Conservation (phyloP, 2,113 vertebrate genomes). For the Rostratula benghalensis region DNA sequence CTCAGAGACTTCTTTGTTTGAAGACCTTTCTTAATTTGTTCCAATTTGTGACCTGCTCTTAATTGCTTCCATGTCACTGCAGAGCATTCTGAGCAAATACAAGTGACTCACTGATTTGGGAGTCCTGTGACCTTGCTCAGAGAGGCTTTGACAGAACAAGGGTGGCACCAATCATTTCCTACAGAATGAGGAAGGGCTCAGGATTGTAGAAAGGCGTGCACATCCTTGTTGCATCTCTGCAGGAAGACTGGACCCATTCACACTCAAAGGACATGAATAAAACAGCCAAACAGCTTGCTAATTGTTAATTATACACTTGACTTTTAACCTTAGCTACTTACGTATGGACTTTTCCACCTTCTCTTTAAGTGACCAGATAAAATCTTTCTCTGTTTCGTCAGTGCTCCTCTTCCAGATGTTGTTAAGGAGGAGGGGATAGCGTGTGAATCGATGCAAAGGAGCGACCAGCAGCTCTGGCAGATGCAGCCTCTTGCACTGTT, state of each 20-base stretch:
- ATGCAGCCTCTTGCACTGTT: constrained; percentile 82
- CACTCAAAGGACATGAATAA: background rate
- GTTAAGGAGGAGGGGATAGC: constrained; percentile 85
- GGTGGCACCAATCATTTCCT: background rate
- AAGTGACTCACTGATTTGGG: background rate
- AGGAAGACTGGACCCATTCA: background rate
- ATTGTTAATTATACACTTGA: background rate
- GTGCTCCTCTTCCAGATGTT: constrained; percentile 85
- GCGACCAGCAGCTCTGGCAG: constrained; percentile 86
- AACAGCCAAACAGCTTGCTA: background rate
- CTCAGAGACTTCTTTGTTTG: constrained; percentile 23
- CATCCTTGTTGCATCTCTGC: background rate
- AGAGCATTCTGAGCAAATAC: constrained; percentile 1
- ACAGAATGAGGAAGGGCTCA: background rate
- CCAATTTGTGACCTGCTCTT: background rate
- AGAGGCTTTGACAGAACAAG: background rate
- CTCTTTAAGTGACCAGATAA: constrained; percentile 80
- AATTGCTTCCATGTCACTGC: background rate
- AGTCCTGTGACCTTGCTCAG: constrained; percentile 13
- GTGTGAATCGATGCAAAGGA: constrained; percentile 84
- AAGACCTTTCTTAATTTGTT: background rate
- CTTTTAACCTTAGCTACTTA: constrained; percentile 71
- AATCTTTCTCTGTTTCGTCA: constrained; percentile 67
- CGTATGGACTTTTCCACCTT: constrained; percentile 87
- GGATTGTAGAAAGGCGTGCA: background rate